Base-by-base conservation (phyloP, 1,140 invertebrate species). In the Caenorhabditis remanei region DNA sequence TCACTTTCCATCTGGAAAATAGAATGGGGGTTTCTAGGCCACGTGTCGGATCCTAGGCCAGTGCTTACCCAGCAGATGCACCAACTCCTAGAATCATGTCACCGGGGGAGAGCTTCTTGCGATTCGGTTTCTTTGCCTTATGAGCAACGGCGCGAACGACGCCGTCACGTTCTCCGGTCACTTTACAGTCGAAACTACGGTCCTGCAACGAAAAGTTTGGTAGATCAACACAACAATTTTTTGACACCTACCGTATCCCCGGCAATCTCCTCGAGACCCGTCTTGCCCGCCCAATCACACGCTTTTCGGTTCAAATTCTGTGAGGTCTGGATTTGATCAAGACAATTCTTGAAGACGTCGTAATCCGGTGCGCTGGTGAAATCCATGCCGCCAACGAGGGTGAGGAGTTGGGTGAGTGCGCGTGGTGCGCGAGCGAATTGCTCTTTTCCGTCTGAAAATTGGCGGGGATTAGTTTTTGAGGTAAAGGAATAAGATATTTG, bases 1-100 rank as follows among this genome's bases (percentile, higher is more conserved):
- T 50, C 19, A 85, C 84, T 63, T 85, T 85, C 84, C 84, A 85
- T 0, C 46, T 63, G 55, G 48, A 79, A 79, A 40, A n/a, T 32
- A 24, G 6, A 2, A n/a, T 1, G 0, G 40, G 19, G n/a, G 5
- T 32, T 9, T 24, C 46, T 50, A 9, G 11, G 40, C 40, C 50
- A 50, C 11, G 16, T 53, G 50, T 2, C 16, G 50, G 43, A 1
- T 46, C 16, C 24, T 41, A 65, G 50, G 50, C 9, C 50, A 11
- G 16, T 0, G 14, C 43, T 19, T 50, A 79, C 71, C 46, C 71
- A 5, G 32, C 43, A 19, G n/a, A 11, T 11, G 43, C 43, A 46
- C 71, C 71, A 79, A 79, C 71, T 79, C 71, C 71, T 21, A 79
- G 14, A 19, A 79, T 79, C 7, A 79, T n/a, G 19, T 79, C 71